Evolutionary conservation across 2,797 vertebrate species (phyloP).

Genomic region (Anolis apletophallus): DNA sequence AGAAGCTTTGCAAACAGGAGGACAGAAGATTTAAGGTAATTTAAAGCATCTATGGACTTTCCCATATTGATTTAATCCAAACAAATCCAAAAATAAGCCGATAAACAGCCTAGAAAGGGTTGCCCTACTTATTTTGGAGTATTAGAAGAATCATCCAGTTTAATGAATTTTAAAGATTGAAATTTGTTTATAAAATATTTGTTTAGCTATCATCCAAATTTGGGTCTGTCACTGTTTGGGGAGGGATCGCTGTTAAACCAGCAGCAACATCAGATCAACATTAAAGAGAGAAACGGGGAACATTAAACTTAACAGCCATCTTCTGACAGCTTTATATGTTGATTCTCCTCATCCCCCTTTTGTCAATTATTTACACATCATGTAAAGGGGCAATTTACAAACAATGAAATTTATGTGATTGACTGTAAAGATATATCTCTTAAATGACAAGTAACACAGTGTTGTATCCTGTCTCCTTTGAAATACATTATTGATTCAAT

Average conservation of each 20-base stretch:
- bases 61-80: background rate
- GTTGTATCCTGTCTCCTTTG: constrained; percentile 1
- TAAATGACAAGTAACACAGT: constrained; percentile 46
- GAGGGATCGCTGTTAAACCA: constrained; percentile 59
- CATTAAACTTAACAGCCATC: constrained; percentile 48
- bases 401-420: constrained; percentile 63
- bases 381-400: constrained; percentile 62
- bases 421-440: constrained; percentile 58
- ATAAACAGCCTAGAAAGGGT: constrained; percentile 2
- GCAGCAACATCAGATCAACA: constrained; percentile 46
- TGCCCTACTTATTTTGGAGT: constrained; percentile 5
- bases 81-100: background rate
- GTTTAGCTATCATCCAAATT: constrained; percentile 39
- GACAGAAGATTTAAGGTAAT: background rate
- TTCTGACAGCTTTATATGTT: constrained; percentile 56
- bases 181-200: constrained; percentile 26
- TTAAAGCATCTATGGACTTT: background rate
- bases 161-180: background rate
- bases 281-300: constrained; percentile 36
- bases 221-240: constrained; percentile 41
- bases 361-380: constrained; percentile 67
- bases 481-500: background rate
- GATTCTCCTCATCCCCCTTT: constrained; percentile 51
- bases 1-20: background rate
- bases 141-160: constrained; percentile 10